Evolutionary conservation across 2,888 invertebrate genomes (phyloP), one percentile per base, ranked within the genome.

Genomic region (Dasysyrphus albostriatus): DNA sequence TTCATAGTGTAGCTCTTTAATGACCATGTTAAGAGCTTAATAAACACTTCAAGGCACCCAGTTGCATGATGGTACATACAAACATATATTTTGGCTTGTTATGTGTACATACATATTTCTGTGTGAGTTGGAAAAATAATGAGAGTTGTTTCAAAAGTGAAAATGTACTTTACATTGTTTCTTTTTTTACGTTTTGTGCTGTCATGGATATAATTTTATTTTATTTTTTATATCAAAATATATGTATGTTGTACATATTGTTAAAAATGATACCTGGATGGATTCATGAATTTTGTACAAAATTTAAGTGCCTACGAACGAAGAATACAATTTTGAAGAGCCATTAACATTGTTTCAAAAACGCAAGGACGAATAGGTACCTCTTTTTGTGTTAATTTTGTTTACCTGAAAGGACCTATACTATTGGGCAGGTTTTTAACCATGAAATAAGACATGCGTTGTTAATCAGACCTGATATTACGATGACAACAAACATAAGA

Each of bases 21-120:
- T 83, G 75, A 75, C 83, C 74, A 79, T 87, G 78, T 83, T 83
- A 83, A 87, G 79, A 54, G 83, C 83, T 87, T 83, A 83, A 83
- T 87, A 87, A 87, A 87, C 87, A 87, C 87, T 87, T 79, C 65
- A 87, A 77, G 77, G 81, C 65, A 75, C 34, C 56, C 49, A 58
- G 12, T 32, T 12, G 54, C 54, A 54, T n/a, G 29, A 32, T 54
- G 14, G 14, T 24, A 24, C 24, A 24, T 24, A 24, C 3, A 3
- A 2, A 24, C 24, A 24, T 24, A 24, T 24, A 3, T 24, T 70
- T 65, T 34, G 72, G 39, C 39, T 76, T 59, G 75, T 32, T 70
- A 16, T 37, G n/a, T n/a, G n/a, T n/a, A n/a, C n/a, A 70, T 61
- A 51, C 83, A 56, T 75, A 7, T 0, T 47, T 14, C 9, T 14